Evolutionary conservation across 64 coral and sea anemone species (phyloP), one percentile per base, ranked within the genome.

Genomic region (Pachyseris speciosa): DNA sequence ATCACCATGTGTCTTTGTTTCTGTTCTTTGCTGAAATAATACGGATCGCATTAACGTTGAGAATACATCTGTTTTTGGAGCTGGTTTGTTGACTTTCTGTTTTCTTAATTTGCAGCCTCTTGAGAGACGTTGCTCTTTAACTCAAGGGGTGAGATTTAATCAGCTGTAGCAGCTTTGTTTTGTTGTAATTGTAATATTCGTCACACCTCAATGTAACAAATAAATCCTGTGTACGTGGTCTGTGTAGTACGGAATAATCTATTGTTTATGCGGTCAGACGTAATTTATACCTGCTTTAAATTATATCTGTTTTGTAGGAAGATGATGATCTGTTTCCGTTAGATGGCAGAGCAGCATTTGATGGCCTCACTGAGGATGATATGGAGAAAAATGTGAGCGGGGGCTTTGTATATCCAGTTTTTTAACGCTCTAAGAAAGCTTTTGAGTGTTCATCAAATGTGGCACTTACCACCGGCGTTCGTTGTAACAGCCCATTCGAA

Each of bases 311-410:
- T 11, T 78, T 78, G 22, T 17, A 96, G 94, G 94, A 96, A 64
- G 94, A 96, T 64, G 94, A 96, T 48, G 94, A 96, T 37, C 39
- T 96, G 40, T 96, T 96, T 69, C 75, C 89, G 1, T 51, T 42
- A 8, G 80, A 96, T 84, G 89, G 89, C 8, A 85, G 31, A 43
- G 76, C 76, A 45, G 84, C 78, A 12, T 66, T 96, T 28, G 94
- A 96, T 1, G 75, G 67, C 20, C 49, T 90, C 17, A 57, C 30
- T 39, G 88, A 90, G 51, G 83, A 86, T 2, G 83, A 86, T 17
- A 34, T 34, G 15, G 58, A 78, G 19, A 16, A 30, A 29, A 20
- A 41, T 16, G 72, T 59, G 28, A 12, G 25, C 22, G 5, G 3
- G n/a, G n/a, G n/a, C n/a, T n/a, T n/a, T n/a, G n/a, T n/a, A n/a